These are phyloP conservation scores for Himalopsyche tibetana DNA, from an alignment of 2,888 invertebrate genomes.

Conservation along the genomic window DNA sequence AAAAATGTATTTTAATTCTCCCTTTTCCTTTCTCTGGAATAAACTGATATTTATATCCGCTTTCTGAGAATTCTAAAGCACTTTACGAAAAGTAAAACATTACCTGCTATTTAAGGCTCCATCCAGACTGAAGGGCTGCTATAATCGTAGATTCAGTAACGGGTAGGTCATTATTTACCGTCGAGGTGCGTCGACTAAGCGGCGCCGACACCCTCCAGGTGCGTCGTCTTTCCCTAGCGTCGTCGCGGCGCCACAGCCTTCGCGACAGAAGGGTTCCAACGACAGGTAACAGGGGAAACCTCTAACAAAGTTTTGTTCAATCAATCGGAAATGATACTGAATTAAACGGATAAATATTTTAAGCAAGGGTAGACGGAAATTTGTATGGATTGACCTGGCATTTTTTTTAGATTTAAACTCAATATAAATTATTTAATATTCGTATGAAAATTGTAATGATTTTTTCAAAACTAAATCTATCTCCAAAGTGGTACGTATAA, in stretches of 20 bases:
- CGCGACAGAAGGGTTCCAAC: constrained; percentile 11
- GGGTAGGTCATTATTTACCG: not conserved
- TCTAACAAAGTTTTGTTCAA: not conserved
- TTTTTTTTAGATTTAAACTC: too few relatives aligned
- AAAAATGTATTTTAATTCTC: too few relatives aligned
- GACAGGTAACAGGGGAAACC: constrained; percentile 27
- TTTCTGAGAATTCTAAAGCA: too few relatives aligned
- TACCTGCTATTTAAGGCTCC: not conserved
- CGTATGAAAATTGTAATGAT: too few relatives aligned
- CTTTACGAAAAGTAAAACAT: too few relatives aligned
- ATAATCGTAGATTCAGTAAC: not conserved
- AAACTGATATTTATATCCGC: too few relatives aligned
- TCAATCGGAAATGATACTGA: constrained; percentile 5
- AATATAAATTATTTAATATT: too few relatives aligned
- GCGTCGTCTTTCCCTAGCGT: not conserved
- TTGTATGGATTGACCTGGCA: too few relatives aligned
- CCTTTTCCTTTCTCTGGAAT: too few relatives aligned
- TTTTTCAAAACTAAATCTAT: too few relatives aligned
- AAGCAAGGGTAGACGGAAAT: too few relatives aligned
- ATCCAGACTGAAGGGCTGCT: not conserved
- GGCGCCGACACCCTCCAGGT: constrained; percentile 13
- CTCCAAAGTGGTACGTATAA: too few relatives aligned
- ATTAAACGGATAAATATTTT: not conserved
- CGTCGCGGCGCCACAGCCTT: constrained; percentile 13
- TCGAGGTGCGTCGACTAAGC: constrained; percentile 11